Conservation (phyloP, 2,113 vertebrate genomes). For the Scomber colias region DNA sequence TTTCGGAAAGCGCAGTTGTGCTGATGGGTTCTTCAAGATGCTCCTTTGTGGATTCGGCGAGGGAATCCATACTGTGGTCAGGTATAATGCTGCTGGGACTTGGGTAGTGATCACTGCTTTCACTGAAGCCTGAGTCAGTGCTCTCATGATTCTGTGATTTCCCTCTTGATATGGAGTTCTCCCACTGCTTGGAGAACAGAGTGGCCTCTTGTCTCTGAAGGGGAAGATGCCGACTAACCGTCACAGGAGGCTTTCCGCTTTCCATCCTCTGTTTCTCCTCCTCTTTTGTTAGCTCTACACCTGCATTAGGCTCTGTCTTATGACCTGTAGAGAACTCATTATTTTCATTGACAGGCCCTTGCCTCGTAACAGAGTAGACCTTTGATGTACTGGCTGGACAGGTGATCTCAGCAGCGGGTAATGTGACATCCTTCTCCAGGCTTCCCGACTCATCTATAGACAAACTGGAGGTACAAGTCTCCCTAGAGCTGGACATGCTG, state of each 20-base stretch:
- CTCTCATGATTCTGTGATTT: constrained; percentile 94
- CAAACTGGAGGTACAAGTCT: constrained; percentile 61
- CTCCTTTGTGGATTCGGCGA: constrained; percentile 76
- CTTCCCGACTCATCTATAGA: constrained; percentile 68
- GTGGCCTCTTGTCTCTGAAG: constrained; percentile 89
- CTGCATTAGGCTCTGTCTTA: constrained; percentile 26
- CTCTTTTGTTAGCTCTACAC: constrained; percentile 1
- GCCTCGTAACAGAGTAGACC: constrained; percentile 16
- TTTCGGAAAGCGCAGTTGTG: constrained; percentile 39
- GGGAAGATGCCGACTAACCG: constrained; percentile 76
- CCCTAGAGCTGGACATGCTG: constrained; percentile 75
- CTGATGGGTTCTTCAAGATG: constrained; percentile 32
- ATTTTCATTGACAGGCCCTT: constrained; percentile 31
- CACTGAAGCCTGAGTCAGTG: constrained; percentile 96
- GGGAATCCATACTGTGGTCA: constrained; percentile 84
- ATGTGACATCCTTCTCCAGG: constrained; percentile 51
- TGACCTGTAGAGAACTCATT: constrained; percentile 46
- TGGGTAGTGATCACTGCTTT: constrained; percentile 89
- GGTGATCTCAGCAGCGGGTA: constrained; percentile 34
- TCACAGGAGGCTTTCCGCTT: constrained; percentile 64
- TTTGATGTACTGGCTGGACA: constrained; percentile 1
- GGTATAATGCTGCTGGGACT: constrained; percentile 84
- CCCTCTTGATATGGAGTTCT: constrained; percentile 78
- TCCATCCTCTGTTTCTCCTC: constrained; percentile 50
- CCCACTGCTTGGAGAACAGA: constrained; percentile 87